Conservation (phyloP, 1,140 invertebrate genomes). For the Drosophila subpulchrella region DNA sequence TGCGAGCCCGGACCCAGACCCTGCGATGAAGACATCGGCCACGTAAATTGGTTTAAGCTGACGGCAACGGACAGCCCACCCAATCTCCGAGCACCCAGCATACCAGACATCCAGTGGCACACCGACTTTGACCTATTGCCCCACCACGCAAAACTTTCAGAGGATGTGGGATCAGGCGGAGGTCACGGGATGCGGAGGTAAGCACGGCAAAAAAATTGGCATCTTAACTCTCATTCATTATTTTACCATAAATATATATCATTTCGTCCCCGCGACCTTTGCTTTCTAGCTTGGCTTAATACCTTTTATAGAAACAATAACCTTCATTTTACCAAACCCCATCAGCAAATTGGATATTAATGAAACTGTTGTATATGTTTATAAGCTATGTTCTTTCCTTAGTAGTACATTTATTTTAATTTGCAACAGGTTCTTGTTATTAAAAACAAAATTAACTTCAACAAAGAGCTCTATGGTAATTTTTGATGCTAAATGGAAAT, state of each 20-base stretch:
- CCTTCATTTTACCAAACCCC: too few relatives aligned
- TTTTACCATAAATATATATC: neutral
- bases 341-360: too few relatives aligned
- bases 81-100: slow-evolving; percentile 18
- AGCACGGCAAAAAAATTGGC: slow-evolving; percentile 10
- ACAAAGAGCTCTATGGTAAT: too few relatives aligned
- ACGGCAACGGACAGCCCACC: slow-evolving; percentile 54
- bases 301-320: too few relatives aligned
- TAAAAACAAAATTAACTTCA: too few relatives aligned
- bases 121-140: slow-evolving; percentile 70
- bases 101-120: slow-evolving; percentile 15
- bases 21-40: slow-evolving; percentile 73
- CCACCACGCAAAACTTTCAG: slow-evolving; percentile 33
- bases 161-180: neutral
- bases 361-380: too few relatives aligned
- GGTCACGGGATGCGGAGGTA: neutral
- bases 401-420: too few relatives aligned
- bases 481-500: too few relatives aligned
- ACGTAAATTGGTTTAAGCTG: slow-evolving; percentile 83
- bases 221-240: neutral
- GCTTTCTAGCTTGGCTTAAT: too few relatives aligned
- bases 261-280: neutral
- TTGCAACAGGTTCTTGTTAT: too few relatives aligned
- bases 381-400: too few relatives aligned
- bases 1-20: slow-evolving; percentile 19